Evolutionary conservation across 2,113 vertebrate genomes (phyloP), one percentile per base, ranked within the genome.

Genomic region (Elephas maximus): DNA sequence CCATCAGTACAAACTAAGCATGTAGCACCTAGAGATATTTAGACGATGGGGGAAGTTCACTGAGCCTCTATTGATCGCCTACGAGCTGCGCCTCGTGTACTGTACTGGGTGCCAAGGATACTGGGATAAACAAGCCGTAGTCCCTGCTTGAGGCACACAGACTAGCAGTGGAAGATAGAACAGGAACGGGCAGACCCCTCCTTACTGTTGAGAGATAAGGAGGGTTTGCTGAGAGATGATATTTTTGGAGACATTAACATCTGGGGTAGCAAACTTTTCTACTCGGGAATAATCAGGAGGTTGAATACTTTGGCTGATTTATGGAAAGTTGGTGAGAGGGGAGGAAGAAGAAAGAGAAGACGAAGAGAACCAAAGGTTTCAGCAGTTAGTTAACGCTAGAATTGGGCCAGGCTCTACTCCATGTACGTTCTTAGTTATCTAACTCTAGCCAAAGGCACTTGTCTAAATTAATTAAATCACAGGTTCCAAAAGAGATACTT

Each of bases 381-480:
- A 89, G 60, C 37, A 71, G 44, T 81, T 87, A 62, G 28, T 53
- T 76, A 74, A 30, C 96, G 93, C 33, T 62, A 91, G 85, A 93
- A 93, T 88, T 63, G 80, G 93, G 90, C 89, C 92, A 88, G 51
- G 67, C 53, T 79, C 76, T 82, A 86, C 78, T 92, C 44, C 6
- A 20, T 57, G 14, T 1, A 0, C 53, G 8, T 71, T 88, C 82
- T 86, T 51, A 41, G 79, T 48, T 93, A 93, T 74, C n/a, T 69
- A 83, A 51, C 57, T 93, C 53, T 80, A 91, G 85, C 86, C 74
- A 51, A 60, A 93, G 91, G 91, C 76, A 57, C 26, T 93, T 96
- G 89, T 90, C 97, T 84, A 24, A 82, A 41, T 24, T 41, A 89
- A 94, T 96, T 76, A 92, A 91, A 69, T 79, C 74, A 89, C 69